Percentiles rank a stretch among this genome's conserved stretches.
phyloP scores from a whole-genome alignment of 2,888 invertebrate species.

The Hydraecia micacea region DNA sequence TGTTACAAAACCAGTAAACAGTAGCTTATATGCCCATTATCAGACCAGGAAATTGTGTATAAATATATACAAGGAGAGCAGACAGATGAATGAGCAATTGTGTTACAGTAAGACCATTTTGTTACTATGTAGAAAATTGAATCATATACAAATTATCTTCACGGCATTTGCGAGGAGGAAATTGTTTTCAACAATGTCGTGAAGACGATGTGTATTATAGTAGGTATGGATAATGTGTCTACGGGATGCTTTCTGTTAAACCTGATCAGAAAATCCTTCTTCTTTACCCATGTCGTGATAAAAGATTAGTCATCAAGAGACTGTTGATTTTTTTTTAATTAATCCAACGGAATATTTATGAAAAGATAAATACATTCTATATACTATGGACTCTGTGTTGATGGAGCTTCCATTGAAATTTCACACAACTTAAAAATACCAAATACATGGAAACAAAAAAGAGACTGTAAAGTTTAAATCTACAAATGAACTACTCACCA shows the following conservation, averaged over 20 bases:
- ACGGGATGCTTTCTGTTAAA: background rate
- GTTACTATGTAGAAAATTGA: conserved; percentile 53
- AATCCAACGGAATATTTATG: background rate
- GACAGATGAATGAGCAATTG: conserved; percentile 56
- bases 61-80: conserved; percentile 23
- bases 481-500: too few species aligned
- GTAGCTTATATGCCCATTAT: background rate
- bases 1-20: background rate
- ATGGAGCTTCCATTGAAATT: background rate
- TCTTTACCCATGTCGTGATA: background rate
- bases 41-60: conserved; percentile 41
- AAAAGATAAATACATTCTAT: background rate
- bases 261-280: too few species aligned
- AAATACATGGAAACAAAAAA: background rate
- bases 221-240: background rate
- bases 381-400: background rate
- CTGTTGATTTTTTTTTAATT: background rate
- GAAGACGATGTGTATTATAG: background rate
- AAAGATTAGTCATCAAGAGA: background rate
- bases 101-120: conserved; percentile 38
- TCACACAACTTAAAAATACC: background rate
- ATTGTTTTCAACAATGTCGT: conserved; percentile 50
- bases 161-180: conserved; percentile 25
- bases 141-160: conserved; percentile 50
- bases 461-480: background rate